Conservation (phyloP, 1,140 invertebrate genomes). For the Bombus polaris region DNA sequence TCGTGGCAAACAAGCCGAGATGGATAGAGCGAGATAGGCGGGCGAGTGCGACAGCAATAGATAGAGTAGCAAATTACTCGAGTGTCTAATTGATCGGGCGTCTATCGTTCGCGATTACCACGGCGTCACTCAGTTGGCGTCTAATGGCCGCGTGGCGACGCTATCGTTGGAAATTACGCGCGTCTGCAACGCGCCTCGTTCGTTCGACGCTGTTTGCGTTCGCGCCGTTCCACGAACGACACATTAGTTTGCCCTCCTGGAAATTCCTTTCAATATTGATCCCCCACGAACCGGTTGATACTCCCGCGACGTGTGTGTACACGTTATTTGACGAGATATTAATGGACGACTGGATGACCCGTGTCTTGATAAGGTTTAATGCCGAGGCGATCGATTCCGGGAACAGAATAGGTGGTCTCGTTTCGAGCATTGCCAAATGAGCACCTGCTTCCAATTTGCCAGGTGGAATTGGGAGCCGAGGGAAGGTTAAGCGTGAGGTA, state of each 20-base stretch:
- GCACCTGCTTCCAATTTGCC: not conserved
- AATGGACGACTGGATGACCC: slow-evolving; percentile 11
- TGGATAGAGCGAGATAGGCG: not conserved
- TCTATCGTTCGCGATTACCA: slow-evolving; percentile 57
- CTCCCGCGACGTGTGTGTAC: not conserved
- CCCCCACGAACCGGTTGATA: not conserved
- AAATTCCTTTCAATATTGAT: slow-evolving; percentile 51
- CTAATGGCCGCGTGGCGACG: slow-evolving; percentile 44
- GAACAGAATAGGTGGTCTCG: not conserved
- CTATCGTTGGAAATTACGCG: slow-evolving; percentile 45
- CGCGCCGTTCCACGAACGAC: slow-evolving; percentile 25
- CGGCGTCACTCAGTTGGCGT: slow-evolving; percentile 28
- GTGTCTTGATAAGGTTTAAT: slow-evolving; percentile 40
- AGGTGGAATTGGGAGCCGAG: not conserved
- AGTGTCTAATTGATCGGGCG: slow-evolving; percentile 58
- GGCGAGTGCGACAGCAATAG: not conserved
- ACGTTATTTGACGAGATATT: slow-evolving; percentile 44
- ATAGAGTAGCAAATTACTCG: slow-evolving; percentile 50
- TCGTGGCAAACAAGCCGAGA: slow-evolving; percentile 26
- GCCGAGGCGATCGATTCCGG: not conserved
- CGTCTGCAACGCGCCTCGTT: slow-evolving; percentile 17
- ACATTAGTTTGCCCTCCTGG: slow-evolving; percentile 30
- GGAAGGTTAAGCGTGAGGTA: not conserved
- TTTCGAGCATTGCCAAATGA: not conserved
- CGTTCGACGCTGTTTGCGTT: slow-evolving; percentile 25